A percentile compares a stretch with the other conserved stretches of the same genome.
Conservation (phyloP, 2,888 invertebrate genomes). For the Napeogenes inachia region DNA sequence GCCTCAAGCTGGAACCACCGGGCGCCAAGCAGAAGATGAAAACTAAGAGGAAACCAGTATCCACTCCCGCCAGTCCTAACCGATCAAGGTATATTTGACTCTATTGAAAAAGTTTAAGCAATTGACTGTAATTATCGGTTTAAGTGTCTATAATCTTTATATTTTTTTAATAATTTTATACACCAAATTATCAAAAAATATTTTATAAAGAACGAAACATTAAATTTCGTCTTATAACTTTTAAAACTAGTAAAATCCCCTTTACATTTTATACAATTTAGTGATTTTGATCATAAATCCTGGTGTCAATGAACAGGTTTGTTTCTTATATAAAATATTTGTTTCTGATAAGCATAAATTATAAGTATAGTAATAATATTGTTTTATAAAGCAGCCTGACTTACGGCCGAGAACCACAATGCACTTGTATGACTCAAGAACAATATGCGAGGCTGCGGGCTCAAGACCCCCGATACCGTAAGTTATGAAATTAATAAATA, state of each 20-base stretch:
- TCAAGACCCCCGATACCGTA: conserved; percentile 88
- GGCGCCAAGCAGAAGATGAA: conserved; percentile 91
- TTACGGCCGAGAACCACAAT: conserved; percentile 88
- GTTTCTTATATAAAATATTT: background rate
- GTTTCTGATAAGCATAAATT: background rate
- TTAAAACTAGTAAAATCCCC: too few species aligned
- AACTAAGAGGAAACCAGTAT: conserved; percentile 92
- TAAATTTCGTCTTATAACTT: too few species aligned
- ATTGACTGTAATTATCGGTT: too few species aligned
- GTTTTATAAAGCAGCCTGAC: conserved; percentile 50
- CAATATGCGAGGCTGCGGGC: conserved; percentile 91
- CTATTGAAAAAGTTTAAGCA: background rate
- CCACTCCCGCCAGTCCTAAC: conserved; percentile 95
- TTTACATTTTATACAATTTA: too few species aligned
- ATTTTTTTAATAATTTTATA: too few species aligned
- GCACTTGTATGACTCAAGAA: conserved; percentile 96
- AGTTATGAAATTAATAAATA: conserved; percentile 37
- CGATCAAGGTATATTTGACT: conserved; percentile 73
- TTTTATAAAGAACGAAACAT: too few species aligned
- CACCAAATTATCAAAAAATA: too few species aligned
- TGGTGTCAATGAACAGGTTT: background rate
- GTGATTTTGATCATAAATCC: too few species aligned
- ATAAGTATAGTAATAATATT: background rate
- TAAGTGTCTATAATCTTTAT: too few species aligned
- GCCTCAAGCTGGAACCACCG: conserved; percentile 94